A percentile compares a stretch with the other conserved stretches of the same genome.
Evolutionary conservation across 2,113 vertebrate genomes (phyloP).

Genomic region (Hydrolagus affinis): DNA sequence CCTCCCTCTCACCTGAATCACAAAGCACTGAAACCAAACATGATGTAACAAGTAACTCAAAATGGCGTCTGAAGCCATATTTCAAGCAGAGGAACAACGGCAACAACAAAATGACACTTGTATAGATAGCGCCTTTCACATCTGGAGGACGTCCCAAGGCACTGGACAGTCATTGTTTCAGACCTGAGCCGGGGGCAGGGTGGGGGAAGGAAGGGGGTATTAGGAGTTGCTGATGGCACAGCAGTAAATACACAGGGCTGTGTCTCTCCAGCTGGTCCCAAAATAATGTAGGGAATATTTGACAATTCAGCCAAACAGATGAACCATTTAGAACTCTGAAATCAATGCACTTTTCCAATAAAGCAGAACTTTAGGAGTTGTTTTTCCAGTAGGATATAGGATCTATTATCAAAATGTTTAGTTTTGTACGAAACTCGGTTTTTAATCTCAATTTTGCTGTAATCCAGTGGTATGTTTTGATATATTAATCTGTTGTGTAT

Average conservation of each 20-base stretch:
- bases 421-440: too few relatives aligned
- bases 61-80: too few relatives aligned
- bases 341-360: neutral
- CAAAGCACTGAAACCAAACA: too few relatives aligned
- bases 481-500: neutral
- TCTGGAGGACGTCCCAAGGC: too few relatives aligned
- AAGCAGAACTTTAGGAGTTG: neutral
- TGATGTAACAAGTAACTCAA: too few relatives aligned
- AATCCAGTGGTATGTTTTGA: neutral
- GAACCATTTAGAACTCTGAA: neutral
- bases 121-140: too few relatives aligned
- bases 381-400: neutral
- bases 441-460: neutral
- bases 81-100: too few relatives aligned
- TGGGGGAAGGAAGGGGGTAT: neutral
- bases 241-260: neutral
- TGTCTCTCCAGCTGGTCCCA: neutral
- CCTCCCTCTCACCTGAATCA: too few relatives aligned
- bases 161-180: too few relatives aligned
- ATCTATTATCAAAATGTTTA: neutral
- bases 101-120: too few relatives aligned
- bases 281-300: neutral
- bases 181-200: too few relatives aligned
- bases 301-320: neutral
- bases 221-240: neutral